These are phyloP conservation scores for Rhabditoides inermis DNA, from an alignment of 2,888 invertebrate species.

Conservation along the genomic window DNA sequence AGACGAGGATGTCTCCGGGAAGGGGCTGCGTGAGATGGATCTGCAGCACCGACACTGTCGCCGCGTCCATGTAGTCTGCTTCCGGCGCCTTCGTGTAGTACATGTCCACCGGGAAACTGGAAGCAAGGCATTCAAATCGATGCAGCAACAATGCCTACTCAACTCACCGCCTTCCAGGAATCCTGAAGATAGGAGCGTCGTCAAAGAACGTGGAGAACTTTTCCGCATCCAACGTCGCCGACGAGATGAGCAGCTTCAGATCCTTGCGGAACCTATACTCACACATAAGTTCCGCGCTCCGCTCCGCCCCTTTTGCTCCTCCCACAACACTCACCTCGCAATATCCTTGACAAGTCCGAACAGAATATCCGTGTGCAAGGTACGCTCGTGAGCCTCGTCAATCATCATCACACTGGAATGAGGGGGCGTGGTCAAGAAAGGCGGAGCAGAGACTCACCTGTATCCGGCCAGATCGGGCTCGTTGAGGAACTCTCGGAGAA, in stretches of 20 bases:
- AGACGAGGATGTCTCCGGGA: constrained; percentile 84
- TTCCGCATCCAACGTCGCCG: constrained; percentile 92
- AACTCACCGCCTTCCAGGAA: constrained; percentile 76
- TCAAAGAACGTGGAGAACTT: constrained; percentile 89
- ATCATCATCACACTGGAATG: constrained; percentile 83
- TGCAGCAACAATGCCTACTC: not conserved
- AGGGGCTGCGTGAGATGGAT: constrained; percentile 93
- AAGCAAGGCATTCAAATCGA: not conserved
- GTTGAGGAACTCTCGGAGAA: constrained; percentile 88
- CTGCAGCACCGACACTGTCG: constrained; percentile 69
- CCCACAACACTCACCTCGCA: too few species aligned
- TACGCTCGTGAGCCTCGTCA: constrained; percentile 97
- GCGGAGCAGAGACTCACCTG: constrained; percentile 55
- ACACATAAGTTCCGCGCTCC: too few species aligned
- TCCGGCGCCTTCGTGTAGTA: constrained; percentile 98
- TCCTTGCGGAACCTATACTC: constrained; percentile 67
- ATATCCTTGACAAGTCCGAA: constrained; percentile 76
- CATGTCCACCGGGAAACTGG: constrained; percentile 75
- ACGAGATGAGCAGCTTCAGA: constrained; percentile 88
- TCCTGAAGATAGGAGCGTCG: constrained; percentile 91
- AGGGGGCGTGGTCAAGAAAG: too few species aligned
- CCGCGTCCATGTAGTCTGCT: constrained; percentile 83
- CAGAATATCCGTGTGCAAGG: constrained; percentile 91
- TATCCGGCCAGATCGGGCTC: constrained; percentile 92
- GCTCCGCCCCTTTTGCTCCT: too few species aligned